Conservation (phyloP, 2,113 vertebrate genomes). For the Malurus alboscapulatus region DNA sequence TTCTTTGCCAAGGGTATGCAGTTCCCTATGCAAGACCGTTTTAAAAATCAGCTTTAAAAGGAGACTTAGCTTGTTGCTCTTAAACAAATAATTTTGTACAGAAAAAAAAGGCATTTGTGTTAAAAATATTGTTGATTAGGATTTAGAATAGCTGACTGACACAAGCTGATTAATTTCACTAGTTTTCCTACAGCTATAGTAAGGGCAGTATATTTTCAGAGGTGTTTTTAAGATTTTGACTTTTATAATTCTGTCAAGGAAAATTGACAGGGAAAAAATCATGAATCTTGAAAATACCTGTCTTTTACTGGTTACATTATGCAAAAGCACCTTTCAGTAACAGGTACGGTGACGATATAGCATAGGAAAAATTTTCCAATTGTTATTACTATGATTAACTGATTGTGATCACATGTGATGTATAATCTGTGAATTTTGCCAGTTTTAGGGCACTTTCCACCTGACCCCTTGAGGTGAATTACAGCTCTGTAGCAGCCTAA, state of each 20-base stretch:
- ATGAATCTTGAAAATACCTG: neutral
- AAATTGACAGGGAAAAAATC: neutral
- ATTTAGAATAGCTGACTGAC: neutral
- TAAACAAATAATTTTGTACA: neutral
- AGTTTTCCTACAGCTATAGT: neutral
- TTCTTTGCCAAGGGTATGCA: neutral
- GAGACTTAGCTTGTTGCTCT: neutral
- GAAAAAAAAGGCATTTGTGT: accelerated
- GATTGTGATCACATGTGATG: neutral
- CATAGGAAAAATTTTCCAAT: neutral
- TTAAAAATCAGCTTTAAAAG: neutral
- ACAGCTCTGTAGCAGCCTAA: neutral
- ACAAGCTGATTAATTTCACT: neutral
- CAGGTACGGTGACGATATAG: neutral
- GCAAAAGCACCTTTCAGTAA: neutral
- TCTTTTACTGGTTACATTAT: accelerated
- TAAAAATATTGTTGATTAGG: neutral
- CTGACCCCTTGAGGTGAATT: neutral
- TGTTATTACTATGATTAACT: neutral
- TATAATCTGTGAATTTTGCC: neutral
- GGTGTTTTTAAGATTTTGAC: accelerated
- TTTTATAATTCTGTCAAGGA: neutral
- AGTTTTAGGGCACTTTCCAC: neutral
- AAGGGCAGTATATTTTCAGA: neutral
- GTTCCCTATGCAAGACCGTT: neutral